Evolutionary conservation across 2,888 invertebrate species (phyloP).

Genomic region (Ditula angustiorana): DNA sequence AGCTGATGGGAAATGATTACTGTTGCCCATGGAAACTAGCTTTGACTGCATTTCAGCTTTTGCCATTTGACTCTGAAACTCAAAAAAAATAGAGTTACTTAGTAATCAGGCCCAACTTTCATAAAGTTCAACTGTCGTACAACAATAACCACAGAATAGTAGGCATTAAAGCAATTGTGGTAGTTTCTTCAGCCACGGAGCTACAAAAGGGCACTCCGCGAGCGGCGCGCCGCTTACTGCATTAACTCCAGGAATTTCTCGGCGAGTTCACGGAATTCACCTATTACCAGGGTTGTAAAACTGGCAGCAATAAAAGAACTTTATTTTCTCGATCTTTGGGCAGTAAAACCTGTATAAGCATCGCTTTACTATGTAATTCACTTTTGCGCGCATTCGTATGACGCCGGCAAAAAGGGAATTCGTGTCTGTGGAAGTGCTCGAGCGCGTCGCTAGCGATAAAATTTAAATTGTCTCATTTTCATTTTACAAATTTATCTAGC

Average conservation of each 20-base stretch:
- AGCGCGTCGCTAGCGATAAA: conserved; percentile 52
- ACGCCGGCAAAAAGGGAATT: conserved; percentile 60
- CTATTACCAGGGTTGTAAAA: conserved; percentile 71
- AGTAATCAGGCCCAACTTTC: too few relatives aligned
- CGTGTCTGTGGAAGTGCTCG: conserved; percentile 43
- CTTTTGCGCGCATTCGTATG: conserved; percentile 64
- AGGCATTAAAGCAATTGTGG: background rate
- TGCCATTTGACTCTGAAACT: too few relatives aligned
- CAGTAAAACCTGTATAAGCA: conserved; percentile 69
- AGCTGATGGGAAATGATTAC: too few relatives aligned
- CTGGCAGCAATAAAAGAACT: conserved; percentile 72
- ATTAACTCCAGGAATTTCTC: conserved; percentile 52
- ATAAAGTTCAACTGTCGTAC: background rate
- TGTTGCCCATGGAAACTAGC: too few relatives aligned
- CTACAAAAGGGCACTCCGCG: conserved; percentile 25
- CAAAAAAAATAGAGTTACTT: too few relatives aligned
- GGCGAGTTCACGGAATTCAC: conserved; percentile 61
- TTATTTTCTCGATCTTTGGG: conserved; percentile 72
- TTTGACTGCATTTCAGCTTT: too few relatives aligned
- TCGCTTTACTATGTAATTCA: conserved; percentile 73
- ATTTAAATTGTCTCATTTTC: conserved; percentile 62
- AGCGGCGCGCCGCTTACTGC: conserved; percentile 34
- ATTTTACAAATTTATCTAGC: conserved; percentile 43
- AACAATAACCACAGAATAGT: background rate
- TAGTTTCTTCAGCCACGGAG: background rate